These are phyloP conservation scores for Trachelipus rathkii DNA, from an alignment of 1,140 invertebrate genomes.

Conservation along the genomic window DNA sequence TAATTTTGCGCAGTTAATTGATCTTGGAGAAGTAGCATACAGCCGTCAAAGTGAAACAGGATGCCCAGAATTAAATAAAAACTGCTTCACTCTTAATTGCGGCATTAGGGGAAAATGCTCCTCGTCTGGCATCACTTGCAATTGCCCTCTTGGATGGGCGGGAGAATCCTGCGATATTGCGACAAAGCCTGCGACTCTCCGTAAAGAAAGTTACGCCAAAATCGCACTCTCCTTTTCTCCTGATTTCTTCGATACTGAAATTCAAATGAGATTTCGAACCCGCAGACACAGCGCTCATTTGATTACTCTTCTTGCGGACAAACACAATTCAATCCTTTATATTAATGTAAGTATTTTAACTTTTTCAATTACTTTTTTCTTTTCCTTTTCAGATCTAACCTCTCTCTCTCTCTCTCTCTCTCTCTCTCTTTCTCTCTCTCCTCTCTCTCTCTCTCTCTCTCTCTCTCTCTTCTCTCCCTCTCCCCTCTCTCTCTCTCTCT, in stretches of 20 bases:
- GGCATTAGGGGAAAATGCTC: slow-evolving; percentile 13
- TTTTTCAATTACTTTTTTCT: no score
- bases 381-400: no score
- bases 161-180: slow-evolving; percentile 9
- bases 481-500: no score
- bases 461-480: no score
- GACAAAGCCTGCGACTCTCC: slow-evolving; percentile 4
- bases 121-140: slow-evolving; percentile 1
- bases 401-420: no score
- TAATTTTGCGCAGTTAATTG: background rate
- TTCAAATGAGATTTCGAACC: slow-evolving; percentile 14
- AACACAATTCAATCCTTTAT: background rate
- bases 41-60: slow-evolving; percentile 16
- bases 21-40: slow-evolving; percentile 24
- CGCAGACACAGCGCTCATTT: background rate
- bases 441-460: no score
- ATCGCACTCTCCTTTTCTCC: slow-evolving; percentile 21
- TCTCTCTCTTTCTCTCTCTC: no score
- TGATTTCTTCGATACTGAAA: slow-evolving; percentile 23
- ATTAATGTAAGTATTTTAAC: background rate
- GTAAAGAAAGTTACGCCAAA: slow-evolving; percentile 23
- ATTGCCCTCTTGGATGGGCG: slow-evolving; percentile 5
- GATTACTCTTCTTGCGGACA: slow-evolving; percentile 13
- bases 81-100: slow-evolving; percentile 4
- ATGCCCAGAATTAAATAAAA: background rate